Evolutionary conservation across 2,888 invertebrate genomes (phyloP).

Genomic region (Antitype chi): DNA sequence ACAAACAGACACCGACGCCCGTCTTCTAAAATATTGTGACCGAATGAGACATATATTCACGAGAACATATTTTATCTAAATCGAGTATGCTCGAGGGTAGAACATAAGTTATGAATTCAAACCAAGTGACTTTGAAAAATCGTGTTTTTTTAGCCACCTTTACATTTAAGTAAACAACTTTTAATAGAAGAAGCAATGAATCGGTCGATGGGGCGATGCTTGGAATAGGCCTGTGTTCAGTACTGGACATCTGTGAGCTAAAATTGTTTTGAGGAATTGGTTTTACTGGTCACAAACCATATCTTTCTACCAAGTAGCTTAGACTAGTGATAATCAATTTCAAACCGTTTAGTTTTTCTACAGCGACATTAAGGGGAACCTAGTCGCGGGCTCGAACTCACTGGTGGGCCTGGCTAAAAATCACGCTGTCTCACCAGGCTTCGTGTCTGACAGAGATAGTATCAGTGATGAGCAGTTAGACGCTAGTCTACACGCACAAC

Average conservation of each 20-base stretch:
- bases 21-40: slow-evolving; percentile 28
- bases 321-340: too few species aligned
- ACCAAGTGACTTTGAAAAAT: background rate
- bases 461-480: too few species aligned
- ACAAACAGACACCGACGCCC: background rate
- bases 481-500: too few species aligned
- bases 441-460: too few species aligned
- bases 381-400: too few species aligned
- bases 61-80: slow-evolving; percentile 39
- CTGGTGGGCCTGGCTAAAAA: too few species aligned
- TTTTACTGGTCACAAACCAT: background rate
- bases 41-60: slow-evolving; percentile 26
- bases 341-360: too few species aligned
- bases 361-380: too few species aligned
- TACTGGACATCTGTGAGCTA: background rate
- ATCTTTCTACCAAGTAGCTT: too few species aligned
- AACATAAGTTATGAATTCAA: slow-evolving; percentile 24
- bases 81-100: background rate
- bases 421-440: too few species aligned
- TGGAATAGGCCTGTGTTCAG: background rate
- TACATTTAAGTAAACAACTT: too few species aligned
- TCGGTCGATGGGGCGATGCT: background rate
- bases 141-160: background rate
- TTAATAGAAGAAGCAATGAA: background rate
- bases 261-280: background rate